A percentile compares a stretch with the other conserved stretches of the same genome.
Conservation (phyloP, 2,888 invertebrate genomes). For the Oeneis ivallda region DNA sequence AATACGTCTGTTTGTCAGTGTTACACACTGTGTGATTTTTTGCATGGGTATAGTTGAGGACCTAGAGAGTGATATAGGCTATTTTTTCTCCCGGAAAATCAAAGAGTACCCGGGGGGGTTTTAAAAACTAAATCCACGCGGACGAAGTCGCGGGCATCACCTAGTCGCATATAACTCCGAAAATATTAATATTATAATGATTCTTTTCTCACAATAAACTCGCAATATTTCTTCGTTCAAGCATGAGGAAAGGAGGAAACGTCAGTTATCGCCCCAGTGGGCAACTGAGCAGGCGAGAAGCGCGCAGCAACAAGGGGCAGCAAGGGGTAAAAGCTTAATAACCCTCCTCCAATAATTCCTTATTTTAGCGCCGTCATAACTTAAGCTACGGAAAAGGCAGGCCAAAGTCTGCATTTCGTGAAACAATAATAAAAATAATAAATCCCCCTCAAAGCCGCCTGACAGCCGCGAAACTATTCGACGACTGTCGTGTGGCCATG, state of each 20-base stretch:
- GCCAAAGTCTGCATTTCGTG: slow-evolving; percentile 56
- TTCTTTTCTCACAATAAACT: neutral
- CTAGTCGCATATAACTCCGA: too few species aligned
- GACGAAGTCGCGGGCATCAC: too few species aligned
- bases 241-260: neutral
- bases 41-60: too few species aligned
- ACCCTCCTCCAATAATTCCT: slow-evolving; percentile 36
- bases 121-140: too few species aligned
- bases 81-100: too few species aligned
- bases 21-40: too few species aligned
- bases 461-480: slow-evolving; percentile 79
- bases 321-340: slow-evolving; percentile 33
- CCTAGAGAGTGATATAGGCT: too few species aligned
- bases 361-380: slow-evolving; percentile 41
- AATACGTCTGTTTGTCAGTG: too few species aligned
- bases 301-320: neutral
- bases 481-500: slow-evolving; percentile 51
- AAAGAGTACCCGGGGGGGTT: too few species aligned
- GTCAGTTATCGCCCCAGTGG: slow-evolving; percentile 7
- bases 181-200: neutral
- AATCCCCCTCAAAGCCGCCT: slow-evolving; percentile 76
- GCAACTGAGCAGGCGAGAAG: neutral
- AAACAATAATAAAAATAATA: slow-evolving; percentile 81
- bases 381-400: slow-evolving; percentile 49
- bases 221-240: neutral